These are phyloP conservation scores for Ageneiosus marmoratus DNA, from an alignment of 2,113 vertebrate genomes.

Conservation along the genomic window DNA sequence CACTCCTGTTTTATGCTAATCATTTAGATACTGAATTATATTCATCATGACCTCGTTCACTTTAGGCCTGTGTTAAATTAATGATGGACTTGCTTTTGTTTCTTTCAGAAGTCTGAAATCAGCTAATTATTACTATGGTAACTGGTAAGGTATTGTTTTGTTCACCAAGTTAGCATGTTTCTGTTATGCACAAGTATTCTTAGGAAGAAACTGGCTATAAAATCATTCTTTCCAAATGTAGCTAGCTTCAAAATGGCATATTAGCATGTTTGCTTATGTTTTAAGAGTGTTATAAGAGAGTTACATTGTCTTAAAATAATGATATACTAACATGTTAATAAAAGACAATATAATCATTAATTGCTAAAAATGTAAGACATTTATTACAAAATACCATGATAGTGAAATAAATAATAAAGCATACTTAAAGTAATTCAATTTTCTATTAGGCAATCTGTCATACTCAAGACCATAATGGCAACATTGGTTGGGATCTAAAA, in stretches of 20 bases:
- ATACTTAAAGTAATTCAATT: no score
- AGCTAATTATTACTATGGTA: not conserved
- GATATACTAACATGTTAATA: not conserved
- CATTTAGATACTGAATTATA: not conserved
- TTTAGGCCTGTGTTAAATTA: not conserved
- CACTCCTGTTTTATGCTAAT: not conserved
- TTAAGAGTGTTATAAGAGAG: not conserved
- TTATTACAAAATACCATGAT: not conserved
- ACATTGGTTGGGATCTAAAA: slow-evolving; percentile 3
- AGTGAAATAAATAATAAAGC: no score
- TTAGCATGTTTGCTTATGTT: not conserved
- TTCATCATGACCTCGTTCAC: not conserved
- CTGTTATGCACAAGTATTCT: not conserved
- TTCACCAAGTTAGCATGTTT: not conserved
- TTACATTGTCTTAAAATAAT: not conserved
- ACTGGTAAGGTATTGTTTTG: no score
- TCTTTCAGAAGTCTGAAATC: not conserved
- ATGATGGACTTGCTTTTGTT: not conserved
- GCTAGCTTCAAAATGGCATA: not conserved
- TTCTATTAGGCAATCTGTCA: not conserved
- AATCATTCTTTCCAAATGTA: not conserved
- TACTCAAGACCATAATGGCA: not conserved
- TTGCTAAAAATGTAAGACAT: not conserved
- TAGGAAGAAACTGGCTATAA: not conserved
- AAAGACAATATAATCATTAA: not conserved